Percentiles rank a stretch among this genome's conserved stretches.
phyloP scores from a whole-genome alignment of 2,113 vertebrate genomes.

The Tupaia chinensis region DNA sequence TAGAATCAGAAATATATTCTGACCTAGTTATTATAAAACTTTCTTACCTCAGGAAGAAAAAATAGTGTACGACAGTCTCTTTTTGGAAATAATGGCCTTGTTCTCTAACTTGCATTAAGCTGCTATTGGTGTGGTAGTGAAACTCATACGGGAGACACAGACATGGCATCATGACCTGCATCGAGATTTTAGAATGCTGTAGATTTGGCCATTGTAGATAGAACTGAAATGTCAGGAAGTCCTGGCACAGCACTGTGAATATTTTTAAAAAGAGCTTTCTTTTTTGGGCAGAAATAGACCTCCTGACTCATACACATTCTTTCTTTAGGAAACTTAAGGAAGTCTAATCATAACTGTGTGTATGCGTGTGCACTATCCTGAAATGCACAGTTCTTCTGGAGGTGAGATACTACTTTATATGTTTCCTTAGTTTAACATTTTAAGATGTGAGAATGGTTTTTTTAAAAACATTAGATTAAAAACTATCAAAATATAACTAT shows the following conservation, averaged over 20 bases:
- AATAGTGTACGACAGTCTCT: background rate
- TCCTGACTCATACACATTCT: background rate
- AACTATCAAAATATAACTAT: background rate
- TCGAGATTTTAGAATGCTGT: background rate
- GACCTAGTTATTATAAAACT: slow-evolving; percentile 1
- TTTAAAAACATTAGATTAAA: background rate
- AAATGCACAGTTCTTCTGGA: slow-evolving; percentile 13
- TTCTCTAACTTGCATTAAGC: background rate
- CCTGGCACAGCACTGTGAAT: background rate
- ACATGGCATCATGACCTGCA: background rate
- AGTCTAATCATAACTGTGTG: background rate
- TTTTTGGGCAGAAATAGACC: background rate
- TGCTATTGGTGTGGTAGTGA: background rate
- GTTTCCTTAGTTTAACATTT: slow-evolving; percentile 33
- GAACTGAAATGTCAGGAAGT: slow-evolving; percentile 14
- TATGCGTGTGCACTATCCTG: background rate
- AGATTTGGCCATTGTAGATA: background rate
- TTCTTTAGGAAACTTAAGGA: background rate
- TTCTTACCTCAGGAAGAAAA: background rate
- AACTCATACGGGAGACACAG: background rate
- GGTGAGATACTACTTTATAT: background rate
- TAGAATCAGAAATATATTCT: background rate
- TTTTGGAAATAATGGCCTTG: background rate
- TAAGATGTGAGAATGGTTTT: background rate
- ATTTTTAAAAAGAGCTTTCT: background rate